Evolutionary conservation across 2,888 invertebrate species (phyloP).

Genomic region (Caenorhabditis sp.): DNA sequence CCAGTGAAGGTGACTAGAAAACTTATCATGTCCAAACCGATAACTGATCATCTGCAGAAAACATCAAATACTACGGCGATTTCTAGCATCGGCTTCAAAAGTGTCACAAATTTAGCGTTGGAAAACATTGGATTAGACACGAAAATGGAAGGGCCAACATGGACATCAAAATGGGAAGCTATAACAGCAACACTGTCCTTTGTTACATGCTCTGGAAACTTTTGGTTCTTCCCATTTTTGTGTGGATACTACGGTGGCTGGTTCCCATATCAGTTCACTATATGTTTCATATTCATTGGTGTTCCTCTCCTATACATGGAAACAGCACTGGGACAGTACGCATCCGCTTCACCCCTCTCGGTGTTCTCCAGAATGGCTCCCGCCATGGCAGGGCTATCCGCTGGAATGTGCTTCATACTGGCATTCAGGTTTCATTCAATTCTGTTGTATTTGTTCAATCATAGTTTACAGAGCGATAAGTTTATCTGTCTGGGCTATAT

Average conservation of each 20-base stretch:
- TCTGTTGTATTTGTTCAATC: not conserved
- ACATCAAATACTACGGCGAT: slow-evolving; percentile 26
- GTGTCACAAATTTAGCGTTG: slow-evolving; percentile 53
- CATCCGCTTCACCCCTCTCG: slow-evolving; percentile 64
- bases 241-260: slow-evolving; percentile 61
- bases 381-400: slow-evolving; percentile 61
- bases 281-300: slow-evolving; percentile 61
- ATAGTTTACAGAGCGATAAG: slow-evolving; percentile 26
- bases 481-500: slow-evolving; percentile 49
- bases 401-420: slow-evolving; percentile 62
- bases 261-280: slow-evolving; percentile 63
- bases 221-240: slow-evolving; percentile 65
- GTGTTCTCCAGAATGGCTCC: slow-evolving; percentile 66
- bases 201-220: slow-evolving; percentile 56
- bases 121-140: slow-evolving; percentile 54
- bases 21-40: not conserved
- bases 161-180: slow-evolving; percentile 61
- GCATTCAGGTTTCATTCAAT: slow-evolving; percentile 33
- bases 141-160: slow-evolving; percentile 47
- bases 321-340: slow-evolving; percentile 72
- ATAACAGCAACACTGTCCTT: slow-evolving; percentile 50
- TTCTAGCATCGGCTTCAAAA: slow-evolving; percentile 9
- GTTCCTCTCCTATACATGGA: slow-evolving; percentile 72
- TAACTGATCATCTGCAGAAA: slow-evolving; percentile 8
- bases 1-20: slow-evolving; percentile 35